Percentiles rank a stretch among this genome's conserved stretches.
Evolutionary conservation across 2,888 invertebrate genomes (phyloP).

Genomic region (Odiellus spinosus): DNA sequence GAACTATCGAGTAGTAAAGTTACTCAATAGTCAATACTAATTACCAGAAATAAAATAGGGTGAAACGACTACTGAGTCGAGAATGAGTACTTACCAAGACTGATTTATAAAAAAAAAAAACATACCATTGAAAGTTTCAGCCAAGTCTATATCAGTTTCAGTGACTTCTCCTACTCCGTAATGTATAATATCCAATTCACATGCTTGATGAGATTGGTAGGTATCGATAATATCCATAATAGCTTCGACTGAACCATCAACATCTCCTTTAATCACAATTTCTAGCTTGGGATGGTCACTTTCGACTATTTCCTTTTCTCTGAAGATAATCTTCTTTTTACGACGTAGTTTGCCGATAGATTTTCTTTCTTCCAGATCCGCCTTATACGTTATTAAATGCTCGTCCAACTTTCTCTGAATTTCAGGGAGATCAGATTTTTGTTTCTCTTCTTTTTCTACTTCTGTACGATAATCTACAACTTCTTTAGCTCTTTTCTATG

Average conservation of each 20-base stretch:
- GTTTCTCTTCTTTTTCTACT: conserved; percentile 43
- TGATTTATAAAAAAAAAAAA: not conserved
- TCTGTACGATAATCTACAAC: conserved; percentile 48
- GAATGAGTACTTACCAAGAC: too few relatives aligned
- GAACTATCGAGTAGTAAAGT: too few relatives aligned
- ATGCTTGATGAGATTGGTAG: conserved; percentile 51
- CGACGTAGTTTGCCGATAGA: conserved; percentile 39
- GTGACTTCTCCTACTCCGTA: conserved; percentile 77
- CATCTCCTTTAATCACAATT: conserved; percentile 50
- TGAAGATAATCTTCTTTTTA: conserved; percentile 39
- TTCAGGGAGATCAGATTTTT: conserved; percentile 41
- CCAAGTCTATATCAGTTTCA: conserved; percentile 66
- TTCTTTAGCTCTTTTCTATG: conserved; percentile 46
- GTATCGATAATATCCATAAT: conserved; percentile 76
- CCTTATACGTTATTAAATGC: conserved; percentile 46
- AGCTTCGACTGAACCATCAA: conserved; percentile 90
- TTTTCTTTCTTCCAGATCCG: conserved; percentile 36
- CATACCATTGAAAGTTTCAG: conserved; percentile 48
- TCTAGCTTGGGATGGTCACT: conserved; percentile 37
- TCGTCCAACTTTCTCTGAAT: conserved; percentile 49
- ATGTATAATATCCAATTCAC: conserved; percentile 66
- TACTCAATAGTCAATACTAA: too few relatives aligned
- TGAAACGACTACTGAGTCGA: too few relatives aligned
- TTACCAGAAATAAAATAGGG: too few relatives aligned
- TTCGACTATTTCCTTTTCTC: conserved; percentile 35